Percentiles rank a stretch among this genome's conserved stretches.
These are phyloP conservation scores for Drosophila repletoides DNA, from an alignment of 1,140 invertebrate species.

Conservation along the genomic window DNA sequence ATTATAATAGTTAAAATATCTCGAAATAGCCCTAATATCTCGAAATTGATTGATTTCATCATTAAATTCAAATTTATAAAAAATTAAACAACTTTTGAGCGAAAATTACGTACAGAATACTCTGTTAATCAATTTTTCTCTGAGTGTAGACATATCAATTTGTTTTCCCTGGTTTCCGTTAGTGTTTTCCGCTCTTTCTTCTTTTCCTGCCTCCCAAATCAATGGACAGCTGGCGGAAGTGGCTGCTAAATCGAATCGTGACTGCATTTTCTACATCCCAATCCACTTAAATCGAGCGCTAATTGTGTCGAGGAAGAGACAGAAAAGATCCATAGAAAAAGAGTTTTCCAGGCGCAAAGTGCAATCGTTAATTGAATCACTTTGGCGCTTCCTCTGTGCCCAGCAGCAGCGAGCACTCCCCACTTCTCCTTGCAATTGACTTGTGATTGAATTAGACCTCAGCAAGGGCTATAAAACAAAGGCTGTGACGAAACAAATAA, in stretches of 20 bases:
- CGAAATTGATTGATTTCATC: no score
- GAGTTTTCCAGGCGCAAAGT: conserved; percentile 32
- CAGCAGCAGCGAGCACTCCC: no score
- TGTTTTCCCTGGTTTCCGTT: conserved; percentile 12
- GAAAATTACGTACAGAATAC: no score
- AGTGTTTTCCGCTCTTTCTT: not conserved
- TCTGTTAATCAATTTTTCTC: no score
- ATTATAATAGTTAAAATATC: no score
- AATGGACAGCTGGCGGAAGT: conserved; percentile 29
- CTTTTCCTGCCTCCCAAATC: not conserved
- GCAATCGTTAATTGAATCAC: conserved; percentile 41
- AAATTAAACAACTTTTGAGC: no score
- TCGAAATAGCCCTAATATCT: no score
- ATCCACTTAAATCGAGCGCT: conserved; percentile 18
- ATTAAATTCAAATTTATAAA: no score
- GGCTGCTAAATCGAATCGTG: conserved; percentile 23
- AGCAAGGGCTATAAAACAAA: conserved; percentile 9
- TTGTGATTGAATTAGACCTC: conserved; percentile 15
- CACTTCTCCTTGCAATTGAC: conserved; percentile 34
- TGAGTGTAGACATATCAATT: not conserved
- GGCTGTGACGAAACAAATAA: not conserved
- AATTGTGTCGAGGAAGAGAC: not conserved
- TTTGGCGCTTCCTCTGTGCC: conserved; percentile 14
- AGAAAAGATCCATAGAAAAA: not conserved
- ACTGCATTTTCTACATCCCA: conserved; percentile 34